phyloP scores from a whole-genome alignment of 2,113 vertebrate genomes.

The Phyllopteryx taeniolatus region DNA sequence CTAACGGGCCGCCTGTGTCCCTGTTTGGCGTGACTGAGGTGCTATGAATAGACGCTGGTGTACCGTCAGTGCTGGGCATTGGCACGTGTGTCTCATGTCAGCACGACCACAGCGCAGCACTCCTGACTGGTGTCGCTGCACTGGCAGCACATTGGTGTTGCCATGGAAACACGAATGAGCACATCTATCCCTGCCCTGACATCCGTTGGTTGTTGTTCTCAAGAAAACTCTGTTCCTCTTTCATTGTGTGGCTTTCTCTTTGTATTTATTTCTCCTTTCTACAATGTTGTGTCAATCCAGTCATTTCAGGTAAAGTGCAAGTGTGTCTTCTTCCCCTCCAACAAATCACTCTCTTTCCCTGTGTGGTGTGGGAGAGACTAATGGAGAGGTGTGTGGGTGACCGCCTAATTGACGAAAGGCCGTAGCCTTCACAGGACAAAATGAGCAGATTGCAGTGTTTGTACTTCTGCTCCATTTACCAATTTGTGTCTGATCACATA shows the following conservation, averaged over 20 bases:
- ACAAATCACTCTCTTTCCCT: not conserved
- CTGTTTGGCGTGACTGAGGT: constrained; percentile 44
- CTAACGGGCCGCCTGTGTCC: constrained; percentile 40
- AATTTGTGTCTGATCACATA: constrained; percentile 51
- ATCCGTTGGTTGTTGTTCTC: constrained; percentile 41
- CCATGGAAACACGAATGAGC: constrained; percentile 75
- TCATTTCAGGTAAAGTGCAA: not conserved
- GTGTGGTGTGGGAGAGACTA: constrained; percentile 35
- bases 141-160: constrained; percentile 64
- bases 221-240: constrained; percentile 32
- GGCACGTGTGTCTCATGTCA: constrained; percentile 62
- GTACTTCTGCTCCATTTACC: constrained; percentile 70
- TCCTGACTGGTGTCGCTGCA: constrained; percentile 65
- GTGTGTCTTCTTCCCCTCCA: not conserved
- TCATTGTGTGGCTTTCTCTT: not conserved
- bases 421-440: constrained; percentile 2
- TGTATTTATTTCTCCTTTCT: not conserved
- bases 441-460: constrained; percentile 64
- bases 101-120: constrained; percentile 36
- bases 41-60: constrained; percentile 73
- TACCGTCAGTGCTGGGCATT: constrained; percentile 49
- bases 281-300: not conserved
- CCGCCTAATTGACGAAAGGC: constrained; percentile 4
- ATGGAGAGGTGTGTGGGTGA: constrained; percentile 27
- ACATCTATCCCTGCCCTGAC: constrained; percentile 58